Base-by-base conservation (phyloP, 2,888 invertebrate species). In the Mycogona germanica region DNA sequence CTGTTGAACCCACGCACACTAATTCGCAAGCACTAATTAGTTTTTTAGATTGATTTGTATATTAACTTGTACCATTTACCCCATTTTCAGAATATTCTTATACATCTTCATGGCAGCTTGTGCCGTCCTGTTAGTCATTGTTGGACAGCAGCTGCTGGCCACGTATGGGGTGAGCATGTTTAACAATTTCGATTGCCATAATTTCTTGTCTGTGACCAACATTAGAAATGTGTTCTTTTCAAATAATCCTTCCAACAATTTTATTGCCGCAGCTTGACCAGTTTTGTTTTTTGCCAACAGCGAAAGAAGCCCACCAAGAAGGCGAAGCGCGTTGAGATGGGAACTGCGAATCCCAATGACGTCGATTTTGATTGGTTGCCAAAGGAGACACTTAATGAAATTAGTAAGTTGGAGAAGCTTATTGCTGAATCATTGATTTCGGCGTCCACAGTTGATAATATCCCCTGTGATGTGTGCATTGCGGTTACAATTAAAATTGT, bases 321-420 rank as follows among this genome's bases (percentile, higher is more conserved):
- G 51, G 44, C 45, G 19, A 61, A 61, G 25, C 60, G 21, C 9
- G 30, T 56, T 9, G 56, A 98, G 73, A 86, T 88, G 63, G 96
- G 96, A 59, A 96, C 96, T 0, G 79, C 80, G 57, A 86, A 82
- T 65, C 83, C 82, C 56, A 81, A 84, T 64, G 89, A 92, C 71
- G 91, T 99, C 3, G 97, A 98, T 72, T 96, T 89, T 67, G 96
- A 98, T 64, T 98, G 98, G 98, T 76, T 98, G 66, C 97, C 98
- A 38, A 84, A 85, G 66, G 88, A 92, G 71, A 85, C 87, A 59
- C 76, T 89, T 28, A 62, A 64, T 50, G 82, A 84, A 62, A 38
- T 47, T 6, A 47, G 47, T 47, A 17, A 47, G 47, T 47, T 9
- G 9, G 35, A n/a, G 9, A 32, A 9, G 9, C 35, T n/a, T 32